phyloP scores from a whole-genome alignment of 1,140 invertebrate species.

The Achatina immaculata region DNA sequence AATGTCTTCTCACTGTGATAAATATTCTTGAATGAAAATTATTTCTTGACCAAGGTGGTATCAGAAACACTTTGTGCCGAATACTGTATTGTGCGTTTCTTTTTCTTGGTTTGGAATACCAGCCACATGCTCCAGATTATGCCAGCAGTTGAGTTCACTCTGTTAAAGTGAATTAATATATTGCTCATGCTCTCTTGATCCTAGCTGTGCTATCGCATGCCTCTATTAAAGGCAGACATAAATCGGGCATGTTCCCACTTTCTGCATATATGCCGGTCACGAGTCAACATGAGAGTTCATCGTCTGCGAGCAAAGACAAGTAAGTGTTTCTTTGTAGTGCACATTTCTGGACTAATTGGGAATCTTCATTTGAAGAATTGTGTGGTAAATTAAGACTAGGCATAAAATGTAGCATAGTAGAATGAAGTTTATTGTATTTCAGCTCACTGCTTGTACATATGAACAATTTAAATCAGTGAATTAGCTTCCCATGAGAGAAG shows the following conservation, averaged over 20 bases:
- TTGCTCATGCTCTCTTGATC: conserved; percentile 14
- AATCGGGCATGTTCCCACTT: not conserved
- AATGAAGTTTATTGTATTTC: no score
- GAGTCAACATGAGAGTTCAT: conserved; percentile 32
- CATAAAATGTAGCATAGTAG: no score
- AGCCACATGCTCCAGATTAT: not conserved
- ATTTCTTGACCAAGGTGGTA: no score
- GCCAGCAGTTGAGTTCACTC: not conserved
- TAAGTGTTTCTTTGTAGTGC: conserved; percentile 1
- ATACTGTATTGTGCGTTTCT: not conserved
- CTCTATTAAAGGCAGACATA: conserved; percentile 5
- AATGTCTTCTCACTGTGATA: no score
- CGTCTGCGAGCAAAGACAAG: conserved; percentile 2
- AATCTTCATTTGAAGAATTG: no score
- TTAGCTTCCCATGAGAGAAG: no score
- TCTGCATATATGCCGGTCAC: conserved; percentile 26
- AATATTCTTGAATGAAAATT: no score
- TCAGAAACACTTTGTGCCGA: no score
- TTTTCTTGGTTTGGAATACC: not conserved
- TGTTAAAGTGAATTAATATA: not conserved
- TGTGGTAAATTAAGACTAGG: no score
- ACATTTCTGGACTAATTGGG: not conserved
- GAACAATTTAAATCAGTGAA: no score
- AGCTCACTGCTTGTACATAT: no score
- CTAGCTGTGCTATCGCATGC: conserved; percentile 26